Percentiles rank a stretch among this genome's conserved stretches.
Conservation (phyloP, 2,113 vertebrate species). For the Willisornis vidua region DNA sequence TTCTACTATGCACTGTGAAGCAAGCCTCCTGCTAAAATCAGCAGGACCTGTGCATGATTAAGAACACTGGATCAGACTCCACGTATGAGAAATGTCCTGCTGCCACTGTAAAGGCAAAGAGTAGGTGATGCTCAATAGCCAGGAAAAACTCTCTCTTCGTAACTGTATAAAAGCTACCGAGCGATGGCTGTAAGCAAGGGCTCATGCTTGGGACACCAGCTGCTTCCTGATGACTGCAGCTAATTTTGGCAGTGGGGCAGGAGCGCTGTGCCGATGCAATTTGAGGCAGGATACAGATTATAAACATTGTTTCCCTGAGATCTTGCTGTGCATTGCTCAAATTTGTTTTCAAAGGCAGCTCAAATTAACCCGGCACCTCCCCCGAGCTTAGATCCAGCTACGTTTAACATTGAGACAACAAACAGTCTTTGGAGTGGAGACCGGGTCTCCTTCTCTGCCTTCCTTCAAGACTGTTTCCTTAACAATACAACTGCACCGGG, state of each 20-base stretch:
- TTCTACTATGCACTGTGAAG: background rate
- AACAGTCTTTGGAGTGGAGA: background rate
- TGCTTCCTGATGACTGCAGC: background rate
- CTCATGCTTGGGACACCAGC: background rate
- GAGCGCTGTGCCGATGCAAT: rapidly evolving
- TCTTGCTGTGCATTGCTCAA: background rate
- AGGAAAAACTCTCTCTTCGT: background rate
- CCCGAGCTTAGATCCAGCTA: background rate
- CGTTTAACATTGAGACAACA: background rate
- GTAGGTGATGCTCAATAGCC: background rate
- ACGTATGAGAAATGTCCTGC: background rate
- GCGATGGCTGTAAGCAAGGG: background rate
- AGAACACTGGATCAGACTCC: background rate
- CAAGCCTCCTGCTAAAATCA: background rate
- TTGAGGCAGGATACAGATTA: slow-evolving; percentile 46
- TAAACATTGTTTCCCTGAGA: slow-evolving; percentile 41
- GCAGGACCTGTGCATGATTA: background rate
- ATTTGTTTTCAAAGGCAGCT: slow-evolving; percentile 22
- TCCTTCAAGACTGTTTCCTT: background rate
- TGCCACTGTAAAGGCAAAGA: background rate
- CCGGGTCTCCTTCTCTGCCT: background rate
- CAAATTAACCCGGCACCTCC: slow-evolving; percentile 2
- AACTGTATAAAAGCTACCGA: background rate
- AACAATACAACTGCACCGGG: background rate
- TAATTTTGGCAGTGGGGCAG: slow-evolving; percentile 29